These are phyloP conservation scores for Andrena minutula DNA, from an alignment of 2,888 invertebrate genomes.

Conservation along the genomic window DNA sequence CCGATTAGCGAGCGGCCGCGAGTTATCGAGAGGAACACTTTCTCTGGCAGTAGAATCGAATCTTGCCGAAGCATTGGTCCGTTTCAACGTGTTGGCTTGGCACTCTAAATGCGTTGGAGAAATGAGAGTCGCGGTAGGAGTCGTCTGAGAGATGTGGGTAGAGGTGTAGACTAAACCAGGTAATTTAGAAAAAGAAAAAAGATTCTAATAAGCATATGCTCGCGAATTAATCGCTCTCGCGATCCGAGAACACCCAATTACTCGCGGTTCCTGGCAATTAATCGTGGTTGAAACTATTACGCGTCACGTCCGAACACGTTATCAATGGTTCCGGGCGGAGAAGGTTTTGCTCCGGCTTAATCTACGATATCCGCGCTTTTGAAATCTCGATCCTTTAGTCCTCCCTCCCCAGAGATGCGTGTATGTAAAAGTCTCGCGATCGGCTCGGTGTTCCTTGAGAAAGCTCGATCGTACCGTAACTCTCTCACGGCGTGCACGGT, in stretches of 20 bases:
- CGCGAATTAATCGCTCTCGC: background rate
- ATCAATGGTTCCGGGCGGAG: constrained; percentile 29
- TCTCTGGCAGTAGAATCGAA: constrained; percentile 6
- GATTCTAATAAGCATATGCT: background rate
- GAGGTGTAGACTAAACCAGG: background rate
- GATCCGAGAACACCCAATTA: constrained; percentile 31
- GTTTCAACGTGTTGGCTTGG: background rate
- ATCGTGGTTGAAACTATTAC: constrained; percentile 12
- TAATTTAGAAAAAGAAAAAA: background rate
- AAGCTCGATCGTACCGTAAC: constrained; percentile 53
- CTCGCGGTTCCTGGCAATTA: constrained; percentile 14
- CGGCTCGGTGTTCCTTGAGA: constrained; percentile 4
- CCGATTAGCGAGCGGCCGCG: constrained; percentile 21
- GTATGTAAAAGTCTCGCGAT: background rate
- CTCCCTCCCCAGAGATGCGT: background rate
- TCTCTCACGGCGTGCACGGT: constrained; percentile 65
- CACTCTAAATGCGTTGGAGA: background rate
- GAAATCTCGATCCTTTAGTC: constrained; percentile 48
- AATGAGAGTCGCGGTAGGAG: background rate
- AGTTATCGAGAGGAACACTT: constrained; percentile 26
- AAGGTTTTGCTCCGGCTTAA: constrained; percentile 38
- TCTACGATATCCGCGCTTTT: constrained; percentile 63
- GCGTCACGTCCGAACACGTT: constrained; percentile 34
- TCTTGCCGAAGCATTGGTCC: background rate
- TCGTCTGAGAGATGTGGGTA: background rate